Conservation (phyloP, 2,888 invertebrate species). For the Eudemis profundana region DNA sequence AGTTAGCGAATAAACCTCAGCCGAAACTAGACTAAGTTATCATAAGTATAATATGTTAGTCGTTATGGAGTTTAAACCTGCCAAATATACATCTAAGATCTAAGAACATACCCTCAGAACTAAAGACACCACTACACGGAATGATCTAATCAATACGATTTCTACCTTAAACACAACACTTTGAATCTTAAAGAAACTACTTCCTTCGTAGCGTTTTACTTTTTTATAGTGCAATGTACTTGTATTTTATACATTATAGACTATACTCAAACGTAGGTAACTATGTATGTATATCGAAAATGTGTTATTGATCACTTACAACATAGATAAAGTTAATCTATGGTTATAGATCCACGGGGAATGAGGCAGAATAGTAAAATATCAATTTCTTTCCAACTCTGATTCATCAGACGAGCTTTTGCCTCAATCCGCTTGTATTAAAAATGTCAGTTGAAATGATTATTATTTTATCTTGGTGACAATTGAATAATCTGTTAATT, state of each 20-base stretch:
- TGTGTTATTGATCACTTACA: neutral
- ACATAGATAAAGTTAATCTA: neutral
- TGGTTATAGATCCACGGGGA: neutral
- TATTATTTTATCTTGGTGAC: too few species aligned
- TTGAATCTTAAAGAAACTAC: neutral
- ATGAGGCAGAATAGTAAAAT: neutral
- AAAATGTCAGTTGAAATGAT: neutral
- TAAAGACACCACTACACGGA: neutral
- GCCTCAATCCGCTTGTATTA: neutral
- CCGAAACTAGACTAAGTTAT: constrained; percentile 37
- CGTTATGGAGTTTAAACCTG: constrained; percentile 68
- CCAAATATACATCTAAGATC: constrained; percentile 73
- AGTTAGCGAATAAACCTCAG: constrained; percentile 11
- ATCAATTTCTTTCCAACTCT: neutral
- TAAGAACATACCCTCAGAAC: constrained; percentile 46
- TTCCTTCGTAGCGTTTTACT: neutral
- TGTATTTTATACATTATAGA: neutral
- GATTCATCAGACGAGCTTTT: neutral
- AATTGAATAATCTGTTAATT: too few species aligned
- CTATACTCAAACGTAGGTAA: neutral
- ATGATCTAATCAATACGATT: neutral
- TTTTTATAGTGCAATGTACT: neutral
- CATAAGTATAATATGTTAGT: constrained; percentile 46
- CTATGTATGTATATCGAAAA: neutral
- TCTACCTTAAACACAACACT: constrained; percentile 18